These are phyloP conservation scores for Himalopsyche kuldschensis DNA, from an alignment of 2,888 invertebrate genomes.

Conservation along the genomic window DNA sequence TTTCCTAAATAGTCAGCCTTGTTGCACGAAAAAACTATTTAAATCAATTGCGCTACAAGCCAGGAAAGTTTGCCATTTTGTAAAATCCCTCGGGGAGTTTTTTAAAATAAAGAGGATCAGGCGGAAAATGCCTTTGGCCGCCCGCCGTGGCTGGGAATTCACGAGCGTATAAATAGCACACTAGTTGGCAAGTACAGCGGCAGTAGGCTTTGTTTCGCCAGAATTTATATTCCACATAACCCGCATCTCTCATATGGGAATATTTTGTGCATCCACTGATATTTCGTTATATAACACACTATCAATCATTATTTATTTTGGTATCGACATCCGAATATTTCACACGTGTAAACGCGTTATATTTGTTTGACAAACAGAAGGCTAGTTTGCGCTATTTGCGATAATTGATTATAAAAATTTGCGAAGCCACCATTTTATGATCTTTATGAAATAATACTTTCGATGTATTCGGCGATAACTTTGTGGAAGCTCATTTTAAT, in stretches of 20 bases:
- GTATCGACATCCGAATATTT: no score
- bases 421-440: no score
- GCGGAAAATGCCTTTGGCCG: background rate
- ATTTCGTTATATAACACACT: background rate
- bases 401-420: no score
- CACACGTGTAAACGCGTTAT: no score
- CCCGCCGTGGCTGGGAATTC: background rate
- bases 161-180: background rate
- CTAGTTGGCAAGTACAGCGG: background rate
- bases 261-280: background rate
- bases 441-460: no score
- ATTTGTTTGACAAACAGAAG: no score
- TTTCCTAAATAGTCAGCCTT: background rate
- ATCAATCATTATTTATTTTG: background rate
- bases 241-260: background rate
- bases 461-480: no score
- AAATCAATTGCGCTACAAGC: background rate
- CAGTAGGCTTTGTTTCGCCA: background rate
- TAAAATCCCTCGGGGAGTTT: background rate
- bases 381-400: no score
- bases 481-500: no score
- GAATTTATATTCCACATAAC: background rate
- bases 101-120: background rate
- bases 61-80: background rate
- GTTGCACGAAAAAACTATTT: background rate